Evolutionary conservation across 2,888 invertebrate species (phyloP).

Genomic region (Netelia melanura): DNA sequence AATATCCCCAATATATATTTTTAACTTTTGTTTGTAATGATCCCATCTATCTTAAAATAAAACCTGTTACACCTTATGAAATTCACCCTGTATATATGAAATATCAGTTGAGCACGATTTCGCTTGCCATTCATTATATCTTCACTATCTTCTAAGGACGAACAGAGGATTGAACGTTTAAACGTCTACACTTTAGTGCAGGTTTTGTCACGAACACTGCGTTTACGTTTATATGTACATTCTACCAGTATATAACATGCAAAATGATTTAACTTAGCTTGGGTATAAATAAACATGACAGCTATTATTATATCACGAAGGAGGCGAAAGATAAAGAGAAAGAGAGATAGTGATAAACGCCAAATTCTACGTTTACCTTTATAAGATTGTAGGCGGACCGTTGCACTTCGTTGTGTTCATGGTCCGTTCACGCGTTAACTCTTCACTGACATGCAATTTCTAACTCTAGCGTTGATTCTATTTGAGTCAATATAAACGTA

Average conservation of each 20-base stretch:
- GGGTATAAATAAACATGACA: background rate
- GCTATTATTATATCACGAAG: background rate
- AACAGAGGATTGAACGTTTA: conserved; percentile 18
- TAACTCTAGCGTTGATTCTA: background rate
- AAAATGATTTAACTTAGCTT: background rate
- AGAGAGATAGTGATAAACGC: background rate
- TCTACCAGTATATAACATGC: background rate
- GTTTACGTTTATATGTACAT: background rate
- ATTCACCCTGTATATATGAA: background rate
- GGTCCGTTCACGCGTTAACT: conserved; percentile 28
- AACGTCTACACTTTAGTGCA: conserved; percentile 8
- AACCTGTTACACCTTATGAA: too few species aligned
- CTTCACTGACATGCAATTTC: conserved; percentile 41
- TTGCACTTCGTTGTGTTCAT: background rate
- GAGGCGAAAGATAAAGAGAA: background rate
- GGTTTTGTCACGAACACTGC: background rate
- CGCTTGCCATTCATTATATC: conserved; percentile 35
- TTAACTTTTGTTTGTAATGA: too few species aligned
- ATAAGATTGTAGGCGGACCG: conserved; percentile 17
- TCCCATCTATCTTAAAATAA: too few species aligned
- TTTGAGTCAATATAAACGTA: conserved; percentile 20
- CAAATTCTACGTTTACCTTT: background rate
- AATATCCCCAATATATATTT: too few species aligned
- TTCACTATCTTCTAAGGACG: conserved; percentile 43
- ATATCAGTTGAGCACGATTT: conserved; percentile 20